These are phyloP conservation scores for Cosmorhoe ocellata DNA, from an alignment of 2,888 invertebrate genomes.

Conservation along the genomic window DNA sequence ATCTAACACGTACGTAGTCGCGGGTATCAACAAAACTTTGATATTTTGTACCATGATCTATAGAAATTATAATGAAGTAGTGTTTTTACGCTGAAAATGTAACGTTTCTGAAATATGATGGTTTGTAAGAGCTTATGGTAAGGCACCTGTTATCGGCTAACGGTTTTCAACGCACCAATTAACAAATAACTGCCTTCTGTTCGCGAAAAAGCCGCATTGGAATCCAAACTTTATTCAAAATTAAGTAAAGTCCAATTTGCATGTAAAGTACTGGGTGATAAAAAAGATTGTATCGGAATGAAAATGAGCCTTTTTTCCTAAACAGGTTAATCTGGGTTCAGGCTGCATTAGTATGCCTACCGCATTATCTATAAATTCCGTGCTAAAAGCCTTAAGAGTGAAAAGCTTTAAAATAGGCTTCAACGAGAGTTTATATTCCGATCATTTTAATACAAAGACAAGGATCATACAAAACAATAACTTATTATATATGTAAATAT, in stretches of 20 bases:
- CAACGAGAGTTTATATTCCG: too few species aligned
- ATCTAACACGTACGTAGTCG: too few species aligned
- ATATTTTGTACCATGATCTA: too few species aligned
- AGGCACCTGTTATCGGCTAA: slow-evolving; percentile 25
- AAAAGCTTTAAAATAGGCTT: neutral
- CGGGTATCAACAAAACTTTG: too few species aligned
- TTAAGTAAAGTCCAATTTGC: slow-evolving; percentile 33
- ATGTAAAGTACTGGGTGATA: slow-evolving; percentile 34
- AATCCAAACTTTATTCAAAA: slow-evolving; percentile 33
- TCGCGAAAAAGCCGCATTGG: slow-evolving; percentile 23
- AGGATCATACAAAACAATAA: too few species aligned
- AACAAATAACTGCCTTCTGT: slow-evolving; percentile 31
- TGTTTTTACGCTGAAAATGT: too few species aligned
- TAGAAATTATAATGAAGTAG: too few species aligned
- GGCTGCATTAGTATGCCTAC: slow-evolving; percentile 30
- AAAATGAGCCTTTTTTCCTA: slow-evolving; percentile 35
- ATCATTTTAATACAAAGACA: too few species aligned
- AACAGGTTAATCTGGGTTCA: slow-evolving; percentile 37
- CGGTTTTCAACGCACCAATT: slow-evolving; percentile 42
- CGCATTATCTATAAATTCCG: slow-evolving; percentile 8
- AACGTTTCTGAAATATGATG: too few species aligned
- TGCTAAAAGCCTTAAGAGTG: slow-evolving; percentile 4
- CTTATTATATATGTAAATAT: too few species aligned
- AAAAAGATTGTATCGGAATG: slow-evolving; percentile 39
- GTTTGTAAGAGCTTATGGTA: slow-evolving; percentile 4